These are phyloP conservation scores for Pantherophis guttatus DNA, from an alignment of 2,113 vertebrate genomes.

Conservation along the genomic window DNA sequence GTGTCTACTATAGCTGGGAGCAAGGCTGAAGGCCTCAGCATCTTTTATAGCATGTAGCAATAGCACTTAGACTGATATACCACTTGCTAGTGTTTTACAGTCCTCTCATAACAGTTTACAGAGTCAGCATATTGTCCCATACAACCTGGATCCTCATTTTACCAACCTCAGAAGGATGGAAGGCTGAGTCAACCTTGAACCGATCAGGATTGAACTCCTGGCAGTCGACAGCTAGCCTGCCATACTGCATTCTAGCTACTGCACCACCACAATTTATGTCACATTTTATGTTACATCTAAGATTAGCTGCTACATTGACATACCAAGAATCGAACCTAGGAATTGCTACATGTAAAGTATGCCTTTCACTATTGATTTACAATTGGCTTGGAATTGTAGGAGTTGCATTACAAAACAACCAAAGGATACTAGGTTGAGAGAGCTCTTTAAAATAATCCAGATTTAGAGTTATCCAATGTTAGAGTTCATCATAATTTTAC, in stretches of 20 bases:
- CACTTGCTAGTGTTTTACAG: not conserved
- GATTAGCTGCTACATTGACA: not conserved
- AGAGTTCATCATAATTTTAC: not conserved
- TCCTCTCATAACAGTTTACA: not conserved
- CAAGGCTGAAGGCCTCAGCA: not conserved
- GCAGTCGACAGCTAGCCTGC: not conserved
- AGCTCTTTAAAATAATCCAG: not conserved
- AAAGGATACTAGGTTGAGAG: not conserved
- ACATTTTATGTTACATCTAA: not conserved
- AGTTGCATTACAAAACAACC: not conserved
- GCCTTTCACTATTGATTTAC: not conserved
- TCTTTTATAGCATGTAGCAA: not conserved
- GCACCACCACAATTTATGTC: not conserved
- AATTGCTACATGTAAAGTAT: not conserved
- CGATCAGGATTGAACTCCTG: not conserved
- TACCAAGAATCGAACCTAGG: not conserved
- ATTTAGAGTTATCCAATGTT: not conserved
- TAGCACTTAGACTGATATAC: not conserved
- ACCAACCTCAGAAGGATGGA: not conserved
- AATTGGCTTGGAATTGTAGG: not conserved
- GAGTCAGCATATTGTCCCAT: not conserved
- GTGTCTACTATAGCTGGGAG: not conserved
- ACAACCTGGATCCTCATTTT: not conserved
- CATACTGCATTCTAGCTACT: not conserved
- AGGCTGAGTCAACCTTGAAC: not conserved